Evolutionary conservation across 1,140 invertebrate species (phyloP).

Genomic region (Spodoptera litura): DNA sequence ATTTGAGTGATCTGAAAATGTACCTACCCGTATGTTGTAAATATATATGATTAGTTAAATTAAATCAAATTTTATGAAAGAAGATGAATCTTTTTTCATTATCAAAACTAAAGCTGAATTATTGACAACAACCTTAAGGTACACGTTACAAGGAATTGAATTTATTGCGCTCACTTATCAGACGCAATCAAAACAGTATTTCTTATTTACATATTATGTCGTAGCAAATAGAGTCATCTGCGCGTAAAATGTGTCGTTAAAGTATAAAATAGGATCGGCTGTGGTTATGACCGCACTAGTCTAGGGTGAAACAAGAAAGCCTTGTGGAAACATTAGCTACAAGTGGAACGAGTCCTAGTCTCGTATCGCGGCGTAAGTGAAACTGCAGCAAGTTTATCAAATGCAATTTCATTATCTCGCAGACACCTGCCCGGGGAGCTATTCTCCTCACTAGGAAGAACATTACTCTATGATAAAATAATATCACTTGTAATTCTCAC

Average conservation of each 20-base stretch:
- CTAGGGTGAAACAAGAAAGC: conserved; percentile 74
- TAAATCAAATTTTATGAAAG: too few species aligned
- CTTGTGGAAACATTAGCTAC: conserved; percentile 69
- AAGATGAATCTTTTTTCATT: too few species aligned
- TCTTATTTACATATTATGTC: conserved; percentile 36
- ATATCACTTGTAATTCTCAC: conserved; percentile 28
- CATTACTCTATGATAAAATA: conserved; percentile 31
- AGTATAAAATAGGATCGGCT: conserved; percentile 49
- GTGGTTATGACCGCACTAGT: conserved; percentile 48
- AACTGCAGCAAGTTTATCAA: conserved; percentile 75
- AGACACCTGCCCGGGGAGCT: conserved; percentile 61
- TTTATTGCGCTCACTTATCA: not conserved
- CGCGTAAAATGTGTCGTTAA: conserved; percentile 44
- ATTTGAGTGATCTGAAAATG: too few species aligned
- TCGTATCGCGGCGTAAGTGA: conserved; percentile 72
- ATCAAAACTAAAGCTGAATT: not conserved
- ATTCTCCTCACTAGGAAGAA: conserved; percentile 33
- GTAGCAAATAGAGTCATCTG: conserved; percentile 30
- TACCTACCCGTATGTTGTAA: too few species aligned
- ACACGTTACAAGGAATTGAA: not conserved
- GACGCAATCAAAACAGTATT: conserved; percentile 29
- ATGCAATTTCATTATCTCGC: conserved; percentile 78
- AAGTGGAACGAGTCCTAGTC: conserved; percentile 67
- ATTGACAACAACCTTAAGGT: not conserved
- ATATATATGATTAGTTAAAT: too few species aligned